A percentile compares a stretch with the other conserved stretches of the same genome.
phyloP scores from a whole-genome alignment of 2,113 vertebrate species.

The Hippocampus mohnikei region DNA sequence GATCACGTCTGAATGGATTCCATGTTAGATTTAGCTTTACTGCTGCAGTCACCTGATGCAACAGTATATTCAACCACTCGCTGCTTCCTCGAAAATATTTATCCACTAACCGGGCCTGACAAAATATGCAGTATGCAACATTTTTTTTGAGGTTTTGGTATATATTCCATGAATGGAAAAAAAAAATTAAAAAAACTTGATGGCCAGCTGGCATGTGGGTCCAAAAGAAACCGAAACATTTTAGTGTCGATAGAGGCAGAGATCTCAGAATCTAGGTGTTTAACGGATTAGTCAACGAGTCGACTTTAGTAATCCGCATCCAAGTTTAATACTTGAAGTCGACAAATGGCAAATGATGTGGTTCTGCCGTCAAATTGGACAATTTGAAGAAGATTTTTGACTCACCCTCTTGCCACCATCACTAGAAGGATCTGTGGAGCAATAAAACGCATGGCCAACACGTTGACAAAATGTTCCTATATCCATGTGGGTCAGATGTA shows the following conservation, averaged over 20 bases:
- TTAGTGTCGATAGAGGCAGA: too few species aligned
- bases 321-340: background rate
- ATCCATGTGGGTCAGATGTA: too few species aligned
- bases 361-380: background rate
- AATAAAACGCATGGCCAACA: background rate
- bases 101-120: conserved; percentile 1
- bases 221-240: background rate
- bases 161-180: background rate
- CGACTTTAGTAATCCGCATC: background rate
- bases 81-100: conserved; percentile 17
- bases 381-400: background rate
- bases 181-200: too few species aligned
- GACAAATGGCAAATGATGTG: background rate
- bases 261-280: too few species aligned
- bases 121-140: background rate
- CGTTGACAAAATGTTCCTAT: background rate
- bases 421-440: background rate
- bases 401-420: background rate
- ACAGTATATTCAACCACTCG: conserved; percentile 54
- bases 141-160: conserved; percentile 23
- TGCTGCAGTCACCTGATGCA: conserved; percentile 56
- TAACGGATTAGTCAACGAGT: background rate
- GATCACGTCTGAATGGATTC: conserved; percentile 59
- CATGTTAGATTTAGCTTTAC: conserved; percentile 51
- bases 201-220: background rate